A percentile compares a stretch with the other conserved stretches of the same genome.
These are phyloP conservation scores for Sarotherodon lohbergeri DNA, from an alignment of 2,113 vertebrate species.

Conservation along the genomic window DNA sequence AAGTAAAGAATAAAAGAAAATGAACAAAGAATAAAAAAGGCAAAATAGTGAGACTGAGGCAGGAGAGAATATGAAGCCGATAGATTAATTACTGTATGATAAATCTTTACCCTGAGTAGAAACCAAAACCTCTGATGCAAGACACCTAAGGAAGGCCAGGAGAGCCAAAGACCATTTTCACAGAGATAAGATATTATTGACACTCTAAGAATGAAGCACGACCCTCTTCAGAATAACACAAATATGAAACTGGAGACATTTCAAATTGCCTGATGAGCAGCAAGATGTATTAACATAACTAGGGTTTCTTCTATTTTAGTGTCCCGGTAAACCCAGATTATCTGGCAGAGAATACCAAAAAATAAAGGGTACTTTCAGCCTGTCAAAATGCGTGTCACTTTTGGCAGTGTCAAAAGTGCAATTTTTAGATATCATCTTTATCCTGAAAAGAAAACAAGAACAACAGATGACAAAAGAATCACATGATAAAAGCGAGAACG, in stretches of 20 bases:
- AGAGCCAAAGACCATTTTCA: neutral
- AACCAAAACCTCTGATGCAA: neutral
- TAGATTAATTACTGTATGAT: neutral
- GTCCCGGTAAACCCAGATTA: neutral
- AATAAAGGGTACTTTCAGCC: neutral
- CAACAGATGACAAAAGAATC: neutral
- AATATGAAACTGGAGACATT: neutral
- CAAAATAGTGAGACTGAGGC: neutral
- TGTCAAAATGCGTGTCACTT: neutral
- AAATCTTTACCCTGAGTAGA: neutral
- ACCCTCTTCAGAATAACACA: neutral
- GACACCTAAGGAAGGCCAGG: neutral
- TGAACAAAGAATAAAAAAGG: neutral
- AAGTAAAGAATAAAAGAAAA: neutral
- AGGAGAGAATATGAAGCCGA: neutral
- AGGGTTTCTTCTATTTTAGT: neutral
- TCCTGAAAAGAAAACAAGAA: neutral
- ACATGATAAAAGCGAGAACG: neutral
- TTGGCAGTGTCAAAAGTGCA: neutral
- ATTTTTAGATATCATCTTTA: neutral
- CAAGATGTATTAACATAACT: neutral
- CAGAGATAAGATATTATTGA: neutral
- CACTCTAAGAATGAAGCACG: neutral
- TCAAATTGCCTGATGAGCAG: neutral
- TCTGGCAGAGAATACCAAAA: neutral